Evolutionary conservation across 2,888 invertebrate genomes (phyloP), one percentile per base, ranked within the genome.

Genomic region (Steinernema hermaphroditum): DNA sequence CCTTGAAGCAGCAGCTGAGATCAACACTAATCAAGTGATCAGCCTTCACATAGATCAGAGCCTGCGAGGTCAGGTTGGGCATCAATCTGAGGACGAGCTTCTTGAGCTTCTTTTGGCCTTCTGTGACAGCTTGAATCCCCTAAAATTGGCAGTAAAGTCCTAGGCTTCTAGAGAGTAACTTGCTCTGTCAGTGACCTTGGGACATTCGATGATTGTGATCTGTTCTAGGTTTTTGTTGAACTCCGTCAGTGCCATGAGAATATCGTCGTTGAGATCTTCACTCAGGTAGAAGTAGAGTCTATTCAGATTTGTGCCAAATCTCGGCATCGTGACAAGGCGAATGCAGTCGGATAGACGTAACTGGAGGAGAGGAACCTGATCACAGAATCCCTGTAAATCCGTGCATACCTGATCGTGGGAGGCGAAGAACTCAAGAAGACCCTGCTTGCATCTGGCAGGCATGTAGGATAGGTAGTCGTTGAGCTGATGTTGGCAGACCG

Each of bases 191-290:
- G 81, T 83, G 50, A 86, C 81, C 24, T 80, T 78, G 19, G 79
- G 75, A 72, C 86, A 86, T 62, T 85, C 83, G 50, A 86, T 80
- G 57, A 86, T 75, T 9, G 81, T 76, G 71, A 86, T 82, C 62
- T 79, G 79, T 49, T 79, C 75, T 16, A 86, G 77, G 14, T 74
- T 72, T 68, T 81, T 82, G 72, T 80, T 82, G 71, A 80, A 78
- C 57, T 72, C 75, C 24, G 78, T 77, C 44, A 83, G 74, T 29
- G 77, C 72, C 29, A 71, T 46, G 71, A 86, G 76, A 34, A 82
- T 74, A 0, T 78, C 77, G 57, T 83, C 82, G 22, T 70, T 79
- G 8, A 82, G 44, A 34, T 82, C 77, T 19, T 82, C 81, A 68
- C 82, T 81, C 14, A 86, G 74, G 68, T 83, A 86, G 76, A 86